Evolutionary conservation across 2,797 vertebrate species (phyloP), one percentile per base, ranked within the genome.

Genomic region (Monodelphis domestica): DNA sequence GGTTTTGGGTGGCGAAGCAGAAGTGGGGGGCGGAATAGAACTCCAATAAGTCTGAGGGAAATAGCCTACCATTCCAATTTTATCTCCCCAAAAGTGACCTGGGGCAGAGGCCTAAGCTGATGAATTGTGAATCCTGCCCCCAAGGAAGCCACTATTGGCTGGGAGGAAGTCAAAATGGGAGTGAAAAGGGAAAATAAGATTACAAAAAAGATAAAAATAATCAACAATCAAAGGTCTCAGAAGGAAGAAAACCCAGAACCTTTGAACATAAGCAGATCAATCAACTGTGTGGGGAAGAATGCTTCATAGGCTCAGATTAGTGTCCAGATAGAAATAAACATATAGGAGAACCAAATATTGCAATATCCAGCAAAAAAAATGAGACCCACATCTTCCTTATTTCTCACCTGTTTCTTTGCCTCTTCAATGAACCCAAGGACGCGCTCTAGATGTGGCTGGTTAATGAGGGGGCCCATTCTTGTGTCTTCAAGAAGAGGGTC

Each of bases 381-480:
- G 17, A 52, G 29, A 50, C n/a, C 50, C 89, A n/a, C 26, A 11
- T 5, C 2, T 0, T 87, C 1, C n/a, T 5, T 0, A 1, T 11
- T 28, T 11, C 97, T 97, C 92, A 99, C 99, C 99, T 99, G 98
- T 87, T 99, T 98, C 98, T 99, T 99, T 0, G 99, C 99, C 97
- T 98, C 97, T 50, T 94, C 98, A 94, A 99, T 97, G 87, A 98
- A 99, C 50, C 98, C 98, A 92, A 99, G 98, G 87, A 99, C 99
- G 94, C 99, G 99, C 2, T 99, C 98, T 97, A 99, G 98, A 5
- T 99, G 99, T 0, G 98, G 98, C 10, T 88, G 98, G 98, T 98
- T 99, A 98, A 99, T 99, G 93, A 99, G 98, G 0, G 99, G 99
- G 33, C 99, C 99, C 99, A 99, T 99, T n/a, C 99, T 98, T 0